Evolutionary conservation across 92 coral and sea anemone species (phyloP).

Genomic region (Bergia sp.): DNA sequence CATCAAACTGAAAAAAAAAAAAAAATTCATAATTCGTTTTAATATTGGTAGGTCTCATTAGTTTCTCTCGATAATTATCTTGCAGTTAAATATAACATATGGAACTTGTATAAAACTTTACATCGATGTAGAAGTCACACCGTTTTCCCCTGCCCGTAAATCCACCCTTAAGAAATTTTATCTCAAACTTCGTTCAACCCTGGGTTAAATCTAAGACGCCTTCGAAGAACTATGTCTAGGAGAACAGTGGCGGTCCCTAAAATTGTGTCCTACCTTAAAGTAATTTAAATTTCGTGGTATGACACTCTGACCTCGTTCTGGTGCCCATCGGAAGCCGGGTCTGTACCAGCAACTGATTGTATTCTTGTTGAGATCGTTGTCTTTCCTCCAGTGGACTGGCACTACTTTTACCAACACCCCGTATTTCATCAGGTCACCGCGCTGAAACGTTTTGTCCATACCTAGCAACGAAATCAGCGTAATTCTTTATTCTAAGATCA

Average conservation of each 20-base stretch:
- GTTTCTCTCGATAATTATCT: too few species aligned
- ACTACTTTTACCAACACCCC: conserved; percentile 87
- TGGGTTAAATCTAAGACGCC: too few species aligned
- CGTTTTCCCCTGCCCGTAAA: too few species aligned
- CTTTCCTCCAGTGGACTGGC: conserved; percentile 89
- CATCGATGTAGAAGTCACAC: too few species aligned
- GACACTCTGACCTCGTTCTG: conserved; percentile 78
- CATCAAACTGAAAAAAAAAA: conserved; percentile 56
- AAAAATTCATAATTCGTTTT: neutral
- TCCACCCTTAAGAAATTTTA: too few species aligned
- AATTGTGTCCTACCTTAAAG: conserved; percentile 67
- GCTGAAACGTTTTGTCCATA: conserved; percentile 93
- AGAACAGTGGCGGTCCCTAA: neutral
- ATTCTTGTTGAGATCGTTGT: conserved; percentile 70
- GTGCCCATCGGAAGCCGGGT: conserved; percentile 83
- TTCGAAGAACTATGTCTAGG: too few species aligned
- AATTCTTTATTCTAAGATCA: neutral
- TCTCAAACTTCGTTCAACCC: too few species aligned
- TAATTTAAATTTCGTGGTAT: conserved; percentile 70
- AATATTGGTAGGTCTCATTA: too few species aligned
- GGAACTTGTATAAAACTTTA: too few species aligned
- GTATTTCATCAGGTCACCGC: conserved; percentile 84
- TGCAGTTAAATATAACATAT: too few species aligned
- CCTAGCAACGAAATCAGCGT: conserved; percentile 46
- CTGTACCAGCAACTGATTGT: conserved; percentile 90